Percentiles rank a stretch among this genome's conserved stretches.
These are phyloP conservation scores for Prunella fulvescens DNA, from an alignment of 2,113 vertebrate genomes.

Conservation along the genomic window DNA sequence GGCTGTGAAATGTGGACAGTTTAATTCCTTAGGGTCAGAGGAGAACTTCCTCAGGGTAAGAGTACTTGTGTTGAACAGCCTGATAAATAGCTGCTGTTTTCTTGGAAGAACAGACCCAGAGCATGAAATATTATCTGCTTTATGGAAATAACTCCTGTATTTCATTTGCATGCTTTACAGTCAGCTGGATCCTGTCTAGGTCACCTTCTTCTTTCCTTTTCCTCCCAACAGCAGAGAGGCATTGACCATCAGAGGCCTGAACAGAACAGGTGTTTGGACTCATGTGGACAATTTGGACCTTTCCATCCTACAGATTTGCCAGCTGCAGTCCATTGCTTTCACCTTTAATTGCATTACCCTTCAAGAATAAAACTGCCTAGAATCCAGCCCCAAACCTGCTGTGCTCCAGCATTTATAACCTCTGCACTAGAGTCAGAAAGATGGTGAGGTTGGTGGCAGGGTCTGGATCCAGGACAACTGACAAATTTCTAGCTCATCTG, in stretches of 20 bases:
- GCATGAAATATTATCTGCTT: neutral
- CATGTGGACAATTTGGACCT: neutral
- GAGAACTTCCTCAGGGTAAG: neutral
- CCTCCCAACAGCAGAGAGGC: neutral
- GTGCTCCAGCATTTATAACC: neutral
- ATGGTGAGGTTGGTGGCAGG: neutral
- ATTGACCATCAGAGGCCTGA: neutral
- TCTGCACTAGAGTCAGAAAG: neutral
- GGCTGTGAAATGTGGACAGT: neutral
- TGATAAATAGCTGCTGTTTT: neutral
- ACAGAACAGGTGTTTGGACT: neutral
- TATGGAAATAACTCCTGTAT: neutral
- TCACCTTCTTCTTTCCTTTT: neutral
- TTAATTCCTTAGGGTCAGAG: neutral
- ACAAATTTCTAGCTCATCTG: neutral
- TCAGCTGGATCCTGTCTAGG: neutral
- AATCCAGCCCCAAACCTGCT: neutral
- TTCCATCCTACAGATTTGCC: neutral
- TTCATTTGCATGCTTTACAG: neutral
- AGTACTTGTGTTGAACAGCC: neutral
- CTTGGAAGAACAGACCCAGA: neutral
- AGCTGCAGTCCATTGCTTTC: neutral
- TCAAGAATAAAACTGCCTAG: neutral
- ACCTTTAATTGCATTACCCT: neutral
- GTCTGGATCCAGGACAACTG: neutral